Evolutionary conservation across 2,113 vertebrate genomes (phyloP).

Genomic region (Microtus montanus): DNA sequence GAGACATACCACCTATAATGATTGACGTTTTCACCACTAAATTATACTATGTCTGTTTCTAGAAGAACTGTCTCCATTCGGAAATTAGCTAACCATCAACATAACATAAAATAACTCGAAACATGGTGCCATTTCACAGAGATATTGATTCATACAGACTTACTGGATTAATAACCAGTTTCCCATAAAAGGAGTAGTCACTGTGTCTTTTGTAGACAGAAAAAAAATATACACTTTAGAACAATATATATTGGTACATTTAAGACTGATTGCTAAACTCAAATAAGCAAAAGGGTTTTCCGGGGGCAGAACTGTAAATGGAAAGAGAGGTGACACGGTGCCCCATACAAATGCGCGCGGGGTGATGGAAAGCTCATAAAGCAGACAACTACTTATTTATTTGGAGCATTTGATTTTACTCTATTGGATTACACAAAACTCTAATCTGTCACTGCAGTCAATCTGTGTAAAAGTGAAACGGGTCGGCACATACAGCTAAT

Average conservation of each 20-base stretch:
- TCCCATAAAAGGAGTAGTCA: slow-evolving; percentile 93
- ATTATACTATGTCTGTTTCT: slow-evolving; percentile 93
- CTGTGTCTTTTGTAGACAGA: slow-evolving; percentile 88
- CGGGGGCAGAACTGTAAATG: slow-evolving; percentile 62
- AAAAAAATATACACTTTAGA: slow-evolving; percentile 83
- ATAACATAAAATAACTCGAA: slow-evolving; percentile 93
- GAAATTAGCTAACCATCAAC: slow-evolving; percentile 96
- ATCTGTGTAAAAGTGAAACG: slow-evolving; percentile 74
- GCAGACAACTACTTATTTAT: slow-evolving; percentile 79
- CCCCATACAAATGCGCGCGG: slow-evolving; percentile 59
- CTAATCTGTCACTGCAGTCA: slow-evolving; percentile 71
- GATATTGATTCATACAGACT: slow-evolving; percentile 93
- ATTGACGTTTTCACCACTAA: slow-evolving; percentile 95
- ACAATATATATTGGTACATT: slow-evolving; percentile 85
- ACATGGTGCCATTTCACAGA: slow-evolving; percentile 93
- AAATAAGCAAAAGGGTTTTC: slow-evolving; percentile 74
- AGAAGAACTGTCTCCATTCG: slow-evolving; percentile 92
- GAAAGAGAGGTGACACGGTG: slow-evolving; percentile 70
- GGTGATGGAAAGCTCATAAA: slow-evolving; percentile 81
- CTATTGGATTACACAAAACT: slow-evolving; percentile 76
- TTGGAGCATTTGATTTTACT: slow-evolving; percentile 76
- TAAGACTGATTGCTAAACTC: slow-evolving; percentile 82
- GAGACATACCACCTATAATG: slow-evolving; percentile 89
- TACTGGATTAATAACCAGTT: slow-evolving; percentile 91
- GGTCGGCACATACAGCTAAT: slow-evolving; percentile 69